Evolutionary conservation across 2,888 invertebrate genomes (phyloP), one percentile per base, ranked within the genome.

Genomic region (Cerastis rubricosa): DNA sequence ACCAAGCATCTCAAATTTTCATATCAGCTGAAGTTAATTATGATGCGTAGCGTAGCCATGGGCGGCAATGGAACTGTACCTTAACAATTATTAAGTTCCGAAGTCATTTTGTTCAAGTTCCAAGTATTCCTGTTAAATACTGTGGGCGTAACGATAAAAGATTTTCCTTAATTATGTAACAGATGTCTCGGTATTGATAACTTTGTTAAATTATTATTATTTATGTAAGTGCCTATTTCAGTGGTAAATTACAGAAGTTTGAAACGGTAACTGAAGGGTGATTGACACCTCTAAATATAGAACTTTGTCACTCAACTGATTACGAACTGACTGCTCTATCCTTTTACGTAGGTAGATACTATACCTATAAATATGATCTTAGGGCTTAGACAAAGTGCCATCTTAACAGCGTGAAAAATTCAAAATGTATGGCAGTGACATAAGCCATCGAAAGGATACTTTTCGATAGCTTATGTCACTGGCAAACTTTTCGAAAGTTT

Each of bases 111-210:
- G 43, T 65, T 45, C 1, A 47, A 79, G 63, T 59, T 78, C 25
- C 25, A 54, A 63, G 22, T n/a, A 40, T 45, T 59, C 29, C 22
- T 22, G 54, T 71, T 43, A 54, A 54, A 69, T 22, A 40, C 12
- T 35, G 72, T 78, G 12, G 79, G 73, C 40, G 80, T 45, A 17
- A n/a, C 14, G 29, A 40, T 81, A 68, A 77, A 59, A 51, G 49
- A 45, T 71, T 68, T 63, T 45, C 47, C 35, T 35, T 80, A 14
- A 69, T 80, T 61, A 75, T 17, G 76, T 54, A 61, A 61, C 65
- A 71, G 70, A 80, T 71, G 81, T 57, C 43, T 45, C 3, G 43
- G 43, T 64, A 76, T 71, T 57, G 43, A 67, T 47, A 80, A 75
- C 19, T 74, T 79, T n/a, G 14, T n/a, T 3, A 57, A 57, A 71